These are phyloP conservation scores for Rhinatrema bivittatum DNA, from an alignment of 2,797 vertebrate species.

Conservation along the genomic window DNA sequence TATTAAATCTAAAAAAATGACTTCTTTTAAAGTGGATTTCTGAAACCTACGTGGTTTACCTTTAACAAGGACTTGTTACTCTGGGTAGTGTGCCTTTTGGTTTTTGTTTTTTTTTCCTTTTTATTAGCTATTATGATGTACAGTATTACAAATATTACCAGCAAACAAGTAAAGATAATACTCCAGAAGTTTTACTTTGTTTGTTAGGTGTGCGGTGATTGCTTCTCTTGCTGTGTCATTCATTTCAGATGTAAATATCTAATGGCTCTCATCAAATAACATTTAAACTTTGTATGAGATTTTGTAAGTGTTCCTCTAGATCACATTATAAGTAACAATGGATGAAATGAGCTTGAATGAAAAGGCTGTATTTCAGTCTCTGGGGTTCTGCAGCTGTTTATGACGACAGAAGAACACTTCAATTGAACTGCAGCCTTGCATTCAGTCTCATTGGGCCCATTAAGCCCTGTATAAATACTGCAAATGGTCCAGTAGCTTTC, in stretches of 20 bases:
- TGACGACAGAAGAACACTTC: constrained; percentile 20
- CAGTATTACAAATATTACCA: neutral
- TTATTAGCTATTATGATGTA: fast-evolving
- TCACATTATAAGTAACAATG: constrained; percentile 48
- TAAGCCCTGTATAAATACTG: constrained; percentile 19
- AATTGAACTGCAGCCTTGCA: constrained; percentile 26
- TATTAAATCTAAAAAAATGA: neutral
- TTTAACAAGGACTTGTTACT: neutral
- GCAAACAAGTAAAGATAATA: constrained; percentile 1
- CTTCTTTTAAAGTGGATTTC: neutral
- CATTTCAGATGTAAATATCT: constrained; percentile 49
- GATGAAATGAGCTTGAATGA: constrained; percentile 45
- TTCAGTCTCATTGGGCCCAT: constrained; percentile 29
- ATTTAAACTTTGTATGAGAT: constrained; percentile 53
- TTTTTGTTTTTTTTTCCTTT: too few species aligned
- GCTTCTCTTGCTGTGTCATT: constrained; percentile 27
- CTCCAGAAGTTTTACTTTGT: constrained; percentile 16
- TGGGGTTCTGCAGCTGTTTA: constrained; percentile 49
- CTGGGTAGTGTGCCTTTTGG: neutral
- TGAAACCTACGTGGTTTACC: neutral
- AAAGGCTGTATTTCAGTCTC: constrained; percentile 29
- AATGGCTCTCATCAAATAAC: constrained; percentile 60
- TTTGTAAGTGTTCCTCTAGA: constrained; percentile 47
- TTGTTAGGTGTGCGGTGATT: constrained; percentile 29
- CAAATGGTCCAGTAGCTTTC: constrained; percentile 12